Evolutionary conservation across 2,888 invertebrate species (phyloP), one percentile per base, ranked within the genome.

Genomic region (Eurytoma adleriae): DNA sequence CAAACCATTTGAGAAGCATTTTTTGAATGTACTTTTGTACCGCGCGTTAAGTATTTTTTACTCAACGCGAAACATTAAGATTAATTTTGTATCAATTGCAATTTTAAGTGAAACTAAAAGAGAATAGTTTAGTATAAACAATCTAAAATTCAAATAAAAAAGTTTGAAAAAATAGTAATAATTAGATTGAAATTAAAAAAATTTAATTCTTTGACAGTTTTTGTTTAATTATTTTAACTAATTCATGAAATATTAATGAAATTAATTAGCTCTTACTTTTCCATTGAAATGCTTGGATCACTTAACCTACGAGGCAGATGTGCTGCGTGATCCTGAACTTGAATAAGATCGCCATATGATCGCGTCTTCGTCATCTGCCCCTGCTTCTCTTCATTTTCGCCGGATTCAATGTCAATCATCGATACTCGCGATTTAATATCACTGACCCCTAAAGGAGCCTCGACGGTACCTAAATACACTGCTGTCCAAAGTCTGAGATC

Each of bases 401-500:
- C 87, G 30, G 84, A 81, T 76, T 90, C 90, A 18, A 89, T 89
- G 72, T 90, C 90, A 67, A 91, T 89, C 83, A 90, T 84, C 24
- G 90, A 83, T 20, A 88, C 88, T 82, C 88, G 84, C 75, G 89
- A 87, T 73, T 89, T 89, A 69, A 92, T 91, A 84, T 92, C 91
- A 84, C 91, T 91, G 72, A 85, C 86, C 67, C 87, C 89, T 18
- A 88, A 84, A 50, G 88, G 86, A 24, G 89, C 89, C 85, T 91
- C 91, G 80, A 89, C 89, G 10, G 90, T 89, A 69, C 95, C 96
- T 85, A 96, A 92, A 92, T 97, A 98, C 83, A 98, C 94, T 84
- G 95, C 96, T 83, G 94, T 93, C 98, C 98, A 98, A 85, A 98
- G 92, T 78, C 93, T 93, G 89, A 98, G 92, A 87, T 96, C 95